Conservation (phyloP, 2,888 invertebrate genomes). For the Apamea anceps region DNA sequence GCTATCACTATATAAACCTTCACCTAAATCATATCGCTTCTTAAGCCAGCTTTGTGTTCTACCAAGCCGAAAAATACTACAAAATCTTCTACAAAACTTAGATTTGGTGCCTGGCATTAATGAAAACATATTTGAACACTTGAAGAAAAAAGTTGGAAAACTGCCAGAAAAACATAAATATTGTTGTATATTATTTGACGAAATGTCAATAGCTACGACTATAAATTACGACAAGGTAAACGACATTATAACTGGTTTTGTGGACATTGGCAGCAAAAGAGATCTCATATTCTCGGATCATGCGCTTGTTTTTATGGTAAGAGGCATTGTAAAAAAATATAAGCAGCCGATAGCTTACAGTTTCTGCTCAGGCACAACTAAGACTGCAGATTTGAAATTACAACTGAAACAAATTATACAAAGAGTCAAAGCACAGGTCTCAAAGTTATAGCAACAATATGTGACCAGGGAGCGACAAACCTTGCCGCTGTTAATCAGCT, state of each 20-base stretch:
- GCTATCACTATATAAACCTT: not conserved
- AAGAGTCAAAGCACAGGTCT: not conserved
- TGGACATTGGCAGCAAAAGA: slow-evolving; percentile 2
- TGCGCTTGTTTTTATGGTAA: slow-evolving; percentile 16
- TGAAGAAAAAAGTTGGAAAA: not conserved
- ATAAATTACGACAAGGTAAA: not conserved
- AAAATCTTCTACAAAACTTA: not conserved
- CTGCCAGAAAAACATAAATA: not conserved
- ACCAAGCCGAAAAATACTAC: not conserved
- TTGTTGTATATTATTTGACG: not conserved
- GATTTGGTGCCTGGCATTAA: not conserved
- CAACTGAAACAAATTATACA: slow-evolving; percentile 7
- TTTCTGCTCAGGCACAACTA: slow-evolving; percentile 17
- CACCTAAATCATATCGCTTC: not conserved
- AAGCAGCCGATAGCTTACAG: slow-evolving; percentile 35
- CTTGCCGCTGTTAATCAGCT: slow-evolving; percentile 11
- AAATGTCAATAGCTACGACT: not conserved
- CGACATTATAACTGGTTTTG: not conserved
- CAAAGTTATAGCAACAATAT: no score
- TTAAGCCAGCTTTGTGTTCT: not conserved
- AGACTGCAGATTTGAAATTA: slow-evolving; percentile 1
- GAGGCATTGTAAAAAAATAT: slow-evolving; percentile 27
- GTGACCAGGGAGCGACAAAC: slow-evolving; percentile 10
- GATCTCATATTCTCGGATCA: not conserved
- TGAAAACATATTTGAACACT: not conserved